Evolutionary conservation across 2,888 invertebrate genomes (phyloP), one percentile per base, ranked within the genome.

Genomic region (Apoda limacodes): DNA sequence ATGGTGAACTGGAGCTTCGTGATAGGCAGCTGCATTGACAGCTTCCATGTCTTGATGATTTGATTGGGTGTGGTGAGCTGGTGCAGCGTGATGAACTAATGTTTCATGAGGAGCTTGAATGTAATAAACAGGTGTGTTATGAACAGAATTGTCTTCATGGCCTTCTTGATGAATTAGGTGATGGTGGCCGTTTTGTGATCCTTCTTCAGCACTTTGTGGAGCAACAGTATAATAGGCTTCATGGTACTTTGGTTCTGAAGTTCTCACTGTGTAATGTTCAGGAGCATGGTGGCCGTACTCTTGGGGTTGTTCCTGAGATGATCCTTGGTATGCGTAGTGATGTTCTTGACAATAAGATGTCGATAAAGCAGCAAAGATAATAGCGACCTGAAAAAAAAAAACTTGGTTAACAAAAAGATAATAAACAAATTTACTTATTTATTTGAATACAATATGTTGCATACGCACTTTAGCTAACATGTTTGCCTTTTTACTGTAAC

Each of bases 381-480:
- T n/a, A 17, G 17, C 17, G 17, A 5, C 17, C 17, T 17, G 17
- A 17, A 17, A 17, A 17, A 17, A 17, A 17, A n/a, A n/a, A n/a
- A n/a, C n/a, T n/a, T n/a, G n/a, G n/a, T n/a, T n/a, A n/a, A n/a
- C n/a, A n/a, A n/a, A n/a, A n/a, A n/a, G n/a, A n/a, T n/a, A n/a
- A n/a, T n/a, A n/a, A n/a, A n/a, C n/a, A n/a, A n/a, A n/a, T 7
- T 17, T 13, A 11, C 11, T 11, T 28, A 26, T 28, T 41, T 32
- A 36, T 32, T 26, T 26, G 31, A 34, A 23, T 32, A 23, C 12
- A 11, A 13, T 30, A 22, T 25, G n/a, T 34, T 36, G 27, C 22
- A 36, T 46, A 63, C 75, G 42, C 52, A 80, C 78, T 70, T 72
- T 78, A 45, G 68, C 54, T 47, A 74, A 52, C 78, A 80, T 80